phyloP scores from a whole-genome alignment of 2,888 invertebrate species.

The Cryptocheilus praepositus region DNA sequence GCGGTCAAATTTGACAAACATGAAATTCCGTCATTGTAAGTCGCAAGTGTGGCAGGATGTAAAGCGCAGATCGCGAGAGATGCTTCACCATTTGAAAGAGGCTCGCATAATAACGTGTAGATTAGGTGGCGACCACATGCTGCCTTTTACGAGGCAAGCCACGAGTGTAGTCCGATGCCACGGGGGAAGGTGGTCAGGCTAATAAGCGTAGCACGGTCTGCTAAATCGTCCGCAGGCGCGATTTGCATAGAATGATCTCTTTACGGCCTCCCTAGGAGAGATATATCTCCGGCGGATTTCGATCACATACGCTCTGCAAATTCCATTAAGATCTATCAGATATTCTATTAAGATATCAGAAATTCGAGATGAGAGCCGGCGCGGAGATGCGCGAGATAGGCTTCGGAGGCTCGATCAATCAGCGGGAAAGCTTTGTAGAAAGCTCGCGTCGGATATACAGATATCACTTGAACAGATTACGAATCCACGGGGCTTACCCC shows the following conservation, averaged over 20 bases:
- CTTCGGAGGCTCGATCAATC: not conserved
- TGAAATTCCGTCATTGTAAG: too few relatives aligned
- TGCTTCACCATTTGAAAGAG: too few relatives aligned
- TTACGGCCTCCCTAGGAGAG: not conserved
- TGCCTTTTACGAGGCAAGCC: too few relatives aligned
- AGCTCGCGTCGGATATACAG: not conserved
- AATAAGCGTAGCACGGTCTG: slow-evolving; percentile 34
- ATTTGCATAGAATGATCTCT: slow-evolving; percentile 40
- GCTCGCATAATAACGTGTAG: too few relatives aligned
- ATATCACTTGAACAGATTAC: not conserved
- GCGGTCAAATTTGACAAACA: too few relatives aligned
- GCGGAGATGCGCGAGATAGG: slow-evolving; percentile 3
- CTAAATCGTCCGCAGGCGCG: slow-evolving; percentile 12
- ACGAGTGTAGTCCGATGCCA: too few relatives aligned
- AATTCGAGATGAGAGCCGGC: slow-evolving; percentile 6
- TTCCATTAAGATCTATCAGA: slow-evolving; percentile 46
- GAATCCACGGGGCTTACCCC: too few relatives aligned
- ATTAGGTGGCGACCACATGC: too few relatives aligned
- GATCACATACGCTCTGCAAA: slow-evolving; percentile 24
- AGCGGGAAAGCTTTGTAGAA: slow-evolving; percentile 7
- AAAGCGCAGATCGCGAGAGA: too few relatives aligned
- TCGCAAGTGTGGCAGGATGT: too few relatives aligned
- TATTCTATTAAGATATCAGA: slow-evolving; percentile 48
- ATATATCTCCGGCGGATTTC: slow-evolving; percentile 18
- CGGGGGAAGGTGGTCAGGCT: slow-evolving; percentile 13